Percentiles rank a stretch among this genome's conserved stretches.
Conservation (phyloP, 2,888 invertebrate genomes). For the Scrobipalpa atriplicella region DNA sequence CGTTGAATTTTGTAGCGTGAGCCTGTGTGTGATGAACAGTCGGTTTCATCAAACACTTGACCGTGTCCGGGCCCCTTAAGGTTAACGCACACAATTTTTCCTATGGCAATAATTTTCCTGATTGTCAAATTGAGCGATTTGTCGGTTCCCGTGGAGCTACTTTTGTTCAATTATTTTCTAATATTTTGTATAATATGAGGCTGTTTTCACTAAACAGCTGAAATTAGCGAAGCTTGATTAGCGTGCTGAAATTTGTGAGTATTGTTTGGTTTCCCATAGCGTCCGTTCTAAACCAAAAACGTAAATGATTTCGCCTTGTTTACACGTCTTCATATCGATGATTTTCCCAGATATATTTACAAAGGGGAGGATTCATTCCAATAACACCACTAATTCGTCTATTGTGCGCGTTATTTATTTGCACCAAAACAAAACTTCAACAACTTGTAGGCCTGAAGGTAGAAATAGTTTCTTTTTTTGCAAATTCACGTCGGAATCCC, state of each 20-base stretch:
- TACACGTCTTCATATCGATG: conserved; percentile 67
- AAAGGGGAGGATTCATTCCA: conserved; percentile 74
- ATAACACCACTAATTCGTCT: conserved; percentile 12
- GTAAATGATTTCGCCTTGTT: conserved; percentile 62
- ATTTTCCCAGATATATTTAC: conserved; percentile 63
- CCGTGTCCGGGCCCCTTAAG: no score
- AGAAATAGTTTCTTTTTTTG: conserved; percentile 24
- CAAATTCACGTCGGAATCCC: conserved; percentile 9
- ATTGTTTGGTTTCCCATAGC: conserved; percentile 33
- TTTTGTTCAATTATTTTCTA: conserved; percentile 60
- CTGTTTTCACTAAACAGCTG: conserved; percentile 56
- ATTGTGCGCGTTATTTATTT: conserved; percentile 3
- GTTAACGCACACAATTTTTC: not conserved
- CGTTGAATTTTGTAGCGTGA: no score
- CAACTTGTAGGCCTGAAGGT: conserved; percentile 30
- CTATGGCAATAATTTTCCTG: conserved; percentile 33
- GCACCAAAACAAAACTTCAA: conserved; percentile 29
- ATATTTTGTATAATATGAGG: conserved; percentile 72
- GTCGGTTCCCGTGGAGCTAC: conserved; percentile 58
- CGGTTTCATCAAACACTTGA: no score
- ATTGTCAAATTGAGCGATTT: conserved; percentile 58
- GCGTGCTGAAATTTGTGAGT: conserved; percentile 62
- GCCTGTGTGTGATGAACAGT: no score
- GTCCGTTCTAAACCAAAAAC: conserved; percentile 39
- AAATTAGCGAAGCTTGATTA: conserved; percentile 54